These are phyloP conservation scores for Corythaeola cristata DNA, from an alignment of 2,113 vertebrate species.

Conservation along the genomic window DNA sequence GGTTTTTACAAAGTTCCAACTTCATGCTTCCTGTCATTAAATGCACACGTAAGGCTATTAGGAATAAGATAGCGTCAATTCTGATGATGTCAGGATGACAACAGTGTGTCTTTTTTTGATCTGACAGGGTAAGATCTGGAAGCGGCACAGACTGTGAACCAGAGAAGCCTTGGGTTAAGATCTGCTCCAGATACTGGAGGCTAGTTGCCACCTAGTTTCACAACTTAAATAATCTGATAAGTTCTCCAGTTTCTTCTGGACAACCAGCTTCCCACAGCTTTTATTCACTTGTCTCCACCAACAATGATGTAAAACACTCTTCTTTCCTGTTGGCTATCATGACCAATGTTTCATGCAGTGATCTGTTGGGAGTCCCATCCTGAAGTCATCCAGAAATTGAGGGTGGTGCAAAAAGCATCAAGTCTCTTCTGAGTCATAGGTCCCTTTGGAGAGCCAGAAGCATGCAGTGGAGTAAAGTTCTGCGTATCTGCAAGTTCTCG, in stretches of 20 bases:
- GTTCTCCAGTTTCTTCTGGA: neutral
- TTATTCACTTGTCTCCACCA: neutral
- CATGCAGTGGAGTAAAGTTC: neutral
- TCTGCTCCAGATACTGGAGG: neutral
- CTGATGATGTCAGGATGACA: neutral
- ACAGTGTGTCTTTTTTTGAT: neutral
- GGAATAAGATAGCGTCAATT: neutral
- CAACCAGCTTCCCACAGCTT: neutral
- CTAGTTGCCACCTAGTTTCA: neutral
- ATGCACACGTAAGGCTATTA: rapidly evolving
- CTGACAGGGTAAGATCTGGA: neutral
- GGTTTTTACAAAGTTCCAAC: neutral
- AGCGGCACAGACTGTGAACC: neutral
- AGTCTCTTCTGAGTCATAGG: neutral
- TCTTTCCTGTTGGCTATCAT: neutral
- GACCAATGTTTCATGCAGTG: neutral
- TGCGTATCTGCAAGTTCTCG: neutral
- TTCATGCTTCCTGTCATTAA: neutral
- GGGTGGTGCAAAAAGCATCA: neutral
- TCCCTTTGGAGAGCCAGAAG: neutral
- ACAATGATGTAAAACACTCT: neutral
- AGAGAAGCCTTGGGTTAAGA: neutral
- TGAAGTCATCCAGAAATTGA: neutral
- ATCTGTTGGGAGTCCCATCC: neutral
- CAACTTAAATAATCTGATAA: neutral